Conservation (phyloP, 1,140 invertebrate genomes). For the Lasioglossum baleicum region DNA sequence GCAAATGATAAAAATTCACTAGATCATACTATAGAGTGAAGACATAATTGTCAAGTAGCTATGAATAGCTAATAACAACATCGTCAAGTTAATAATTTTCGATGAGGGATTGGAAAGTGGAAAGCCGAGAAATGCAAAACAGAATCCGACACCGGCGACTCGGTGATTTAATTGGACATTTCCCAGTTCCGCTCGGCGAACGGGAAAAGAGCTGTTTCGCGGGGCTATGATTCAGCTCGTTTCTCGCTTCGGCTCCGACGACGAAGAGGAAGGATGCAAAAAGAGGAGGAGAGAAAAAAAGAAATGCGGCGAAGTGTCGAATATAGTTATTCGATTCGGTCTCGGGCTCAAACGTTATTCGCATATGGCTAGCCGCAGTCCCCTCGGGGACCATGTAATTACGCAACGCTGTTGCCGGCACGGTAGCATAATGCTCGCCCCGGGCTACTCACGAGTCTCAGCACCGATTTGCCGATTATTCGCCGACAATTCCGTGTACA, state of each 20-base stretch:
- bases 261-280: neutral
- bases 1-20: no score
- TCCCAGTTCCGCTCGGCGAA: neutral
- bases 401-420: slow-evolving; percentile 53
- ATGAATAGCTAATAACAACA: no score
- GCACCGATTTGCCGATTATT: slow-evolving; percentile 57
- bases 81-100: no score
- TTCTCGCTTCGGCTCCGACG: no score
- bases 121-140: neutral
- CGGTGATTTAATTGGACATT: neutral
- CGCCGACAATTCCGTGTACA: slow-evolving; percentile 49
- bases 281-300: neutral
- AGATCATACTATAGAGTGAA: no score
- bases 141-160: neutral
- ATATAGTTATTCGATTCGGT: slow-evolving; percentile 46
- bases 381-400: slow-evolving; percentile 51
- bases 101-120: no score
- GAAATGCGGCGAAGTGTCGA: slow-evolving; percentile 23
- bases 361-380: slow-evolving; percentile 37
- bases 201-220: neutral
- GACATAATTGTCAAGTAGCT: no score
- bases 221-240: neutral
- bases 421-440: slow-evolving; percentile 53
- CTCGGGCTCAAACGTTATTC: slow-evolving; percentile 28
- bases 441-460: slow-evolving; percentile 51